These are phyloP conservation scores for Cranoglanis bouderius DNA, from an alignment of 2,113 vertebrate species.

Conservation along the genomic window DNA sequence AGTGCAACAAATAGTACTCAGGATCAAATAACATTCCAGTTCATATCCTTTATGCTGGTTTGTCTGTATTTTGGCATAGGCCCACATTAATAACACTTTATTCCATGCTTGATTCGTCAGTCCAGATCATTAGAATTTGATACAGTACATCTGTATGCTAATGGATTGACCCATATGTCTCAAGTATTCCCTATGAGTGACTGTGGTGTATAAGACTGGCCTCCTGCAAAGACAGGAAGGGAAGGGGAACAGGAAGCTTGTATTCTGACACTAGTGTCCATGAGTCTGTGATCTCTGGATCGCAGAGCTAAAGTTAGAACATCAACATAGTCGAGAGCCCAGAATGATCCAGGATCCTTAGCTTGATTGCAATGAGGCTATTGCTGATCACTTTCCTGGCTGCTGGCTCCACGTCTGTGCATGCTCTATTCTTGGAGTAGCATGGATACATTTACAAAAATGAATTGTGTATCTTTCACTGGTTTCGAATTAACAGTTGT, in stretches of 20 bases:
- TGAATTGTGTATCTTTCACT: not conserved
- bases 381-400: conserved; percentile 33
- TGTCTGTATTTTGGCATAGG: not conserved
- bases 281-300: conserved; percentile 25
- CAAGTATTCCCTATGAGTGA: not conserved
- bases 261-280: conserved; percentile 23
- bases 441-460: conserved; percentile 1
- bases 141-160: not conserved
- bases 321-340: conserved; percentile 38
- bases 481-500: conserved; percentile 8
- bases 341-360: conserved; percentile 47
- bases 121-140: not conserved
- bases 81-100: not conserved
- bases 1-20: conserved; percentile 9
- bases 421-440: conserved; percentile 42
- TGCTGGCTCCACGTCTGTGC: conserved; percentile 41
- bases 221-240: not conserved
- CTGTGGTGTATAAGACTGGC: not conserved
- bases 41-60: not conserved
- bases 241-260: conserved; percentile 43
- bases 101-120: not conserved
- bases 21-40: conserved; percentile 25
- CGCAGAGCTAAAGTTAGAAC: conserved; percentile 50
- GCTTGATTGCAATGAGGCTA: conserved; percentile 42
- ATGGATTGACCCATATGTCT: not conserved